phyloP scores from a whole-genome alignment of 1,140 invertebrate genomes.

The Philotrypesis tridentata region DNA sequence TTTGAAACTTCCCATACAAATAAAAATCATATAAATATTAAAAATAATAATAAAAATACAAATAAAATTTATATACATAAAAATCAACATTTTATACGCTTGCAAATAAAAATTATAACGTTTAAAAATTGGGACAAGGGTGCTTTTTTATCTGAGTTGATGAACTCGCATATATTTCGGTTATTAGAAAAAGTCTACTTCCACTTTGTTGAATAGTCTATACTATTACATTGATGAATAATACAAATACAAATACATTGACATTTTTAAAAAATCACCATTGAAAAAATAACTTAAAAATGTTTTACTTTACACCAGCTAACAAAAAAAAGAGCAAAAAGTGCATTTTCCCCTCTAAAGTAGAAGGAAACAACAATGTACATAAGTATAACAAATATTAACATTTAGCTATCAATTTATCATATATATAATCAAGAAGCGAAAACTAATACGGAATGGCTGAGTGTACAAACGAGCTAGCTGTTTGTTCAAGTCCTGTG shows the following conservation, averaged over 20 bases:
- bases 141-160: too few relatives aligned
- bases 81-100: too few relatives aligned
- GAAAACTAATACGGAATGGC: not conserved
- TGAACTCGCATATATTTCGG: too few relatives aligned
- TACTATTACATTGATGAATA: too few relatives aligned
- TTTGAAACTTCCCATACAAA: too few relatives aligned
- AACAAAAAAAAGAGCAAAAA: not conserved
- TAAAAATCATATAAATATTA: too few relatives aligned
- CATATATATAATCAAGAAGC: conserved; percentile 23
- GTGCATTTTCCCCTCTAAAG: not conserved
- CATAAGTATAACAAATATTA: conserved; percentile 37
- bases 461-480: not conserved
- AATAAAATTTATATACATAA: too few relatives aligned
- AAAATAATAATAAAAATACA: too few relatives aligned
- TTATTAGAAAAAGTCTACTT: too few relatives aligned
- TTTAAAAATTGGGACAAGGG: too few relatives aligned
- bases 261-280: not conserved
- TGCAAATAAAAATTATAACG: too few relatives aligned
- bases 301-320: not conserved
- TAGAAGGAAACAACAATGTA: conserved; percentile 25
- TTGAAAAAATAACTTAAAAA: not conserved
- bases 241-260: not conserved
- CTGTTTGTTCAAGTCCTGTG: not conserved
- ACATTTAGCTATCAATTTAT: conserved; percentile 25
- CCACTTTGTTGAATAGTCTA: too few relatives aligned